Base-by-base conservation (phyloP, 2,888 invertebrate genomes). In the Cenopis cana region DNA sequence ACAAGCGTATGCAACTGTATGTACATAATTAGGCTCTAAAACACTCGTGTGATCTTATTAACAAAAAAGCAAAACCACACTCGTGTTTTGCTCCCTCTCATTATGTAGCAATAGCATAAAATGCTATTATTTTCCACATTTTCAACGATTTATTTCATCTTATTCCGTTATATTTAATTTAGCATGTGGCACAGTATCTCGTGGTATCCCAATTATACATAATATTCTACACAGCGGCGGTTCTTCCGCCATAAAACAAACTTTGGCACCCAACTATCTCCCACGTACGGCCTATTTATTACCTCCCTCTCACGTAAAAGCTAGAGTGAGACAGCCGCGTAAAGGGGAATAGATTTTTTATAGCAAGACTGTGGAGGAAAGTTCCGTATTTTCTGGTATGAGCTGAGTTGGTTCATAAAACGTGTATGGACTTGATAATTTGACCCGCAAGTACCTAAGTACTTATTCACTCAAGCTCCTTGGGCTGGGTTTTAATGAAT, bases 211-310 rank as follows among this genome's bases (percentile, higher is more conserved):
- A 36, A 50, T 52, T 50, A 36, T 64, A 57, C 68, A 62, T 62
- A 61, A 55, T 57, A 18, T 41, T 41, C 55, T 38, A 50, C 56
- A 57, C 36, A 11, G 46, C 54, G 55, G 52, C 59, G 59, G 46
- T 46, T 68, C 52, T 17, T 18, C 62, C 54, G 64, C 64, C 57
- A 72, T 72, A 68, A 72, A 72, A 62, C 69, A 69, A 72, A 72
- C 56, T 72, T 69, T 65, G 62, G 64, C 64, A 14, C 46, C 71
- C 71, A 59, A 75, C 76, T 73, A 76, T 76, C 74, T 72, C 74
- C 71, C 79, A 78, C 80, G 82, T 80, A 76, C 74, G 73, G 74
- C 76, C 80, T 82, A 82, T 84, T 82, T 84, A 83, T 83, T 78
- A 77, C 76, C 71, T 70, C 62, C 38, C 55, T 61, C 49, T 49